A percentile compares a stretch with the other conserved stretches of the same genome.
Evolutionary conservation across 2,888 invertebrate species (phyloP).

Genomic region (Gasteruption jaculator): DNA sequence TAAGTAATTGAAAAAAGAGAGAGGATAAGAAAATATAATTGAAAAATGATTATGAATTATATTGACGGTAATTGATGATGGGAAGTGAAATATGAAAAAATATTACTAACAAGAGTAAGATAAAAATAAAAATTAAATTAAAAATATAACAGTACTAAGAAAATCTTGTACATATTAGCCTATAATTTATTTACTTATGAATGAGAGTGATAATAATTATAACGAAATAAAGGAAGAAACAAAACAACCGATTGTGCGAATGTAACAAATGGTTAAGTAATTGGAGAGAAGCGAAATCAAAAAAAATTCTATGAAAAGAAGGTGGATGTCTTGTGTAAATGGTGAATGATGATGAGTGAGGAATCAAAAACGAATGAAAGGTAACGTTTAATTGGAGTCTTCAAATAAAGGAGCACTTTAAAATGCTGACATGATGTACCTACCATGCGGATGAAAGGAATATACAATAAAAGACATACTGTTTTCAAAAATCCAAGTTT

Average conservation of each 20-base stretch:
- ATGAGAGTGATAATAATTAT: slow-evolving; percentile 27
- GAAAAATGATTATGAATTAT: no score
- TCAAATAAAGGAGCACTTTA: slow-evolving; percentile 22
- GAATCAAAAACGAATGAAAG: slow-evolving; percentile 1
- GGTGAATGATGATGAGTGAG: slow-evolving; percentile 8
- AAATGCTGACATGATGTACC: slow-evolving; percentile 37
- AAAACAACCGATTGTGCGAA: slow-evolving; percentile 15
- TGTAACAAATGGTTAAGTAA: slow-evolving; percentile 6
- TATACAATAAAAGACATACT: slow-evolving; percentile 46
- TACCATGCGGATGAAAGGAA: slow-evolving; percentile 37
- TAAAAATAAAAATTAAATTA: slow-evolving; percentile 14
- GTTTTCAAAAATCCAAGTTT: slow-evolving; percentile 36
- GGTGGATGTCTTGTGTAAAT: no score
- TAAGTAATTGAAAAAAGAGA: slow-evolving; percentile 27
- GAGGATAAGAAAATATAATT: slow-evolving; percentile 15
- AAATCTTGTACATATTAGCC: slow-evolving; percentile 45
- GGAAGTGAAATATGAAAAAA: no score
- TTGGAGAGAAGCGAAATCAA: slow-evolving; percentile 10
- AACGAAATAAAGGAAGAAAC: slow-evolving; percentile 18
- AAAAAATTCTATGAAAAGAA: no score
- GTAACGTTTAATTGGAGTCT: slow-evolving; percentile 10
- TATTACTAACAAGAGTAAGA: slow-evolving; percentile 20
- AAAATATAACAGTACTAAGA: slow-evolving; percentile 27
- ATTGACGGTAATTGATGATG: no score
- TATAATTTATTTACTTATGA: slow-evolving; percentile 45